Percentiles rank a stretch among this genome's conserved stretches.
Conservation (phyloP, 2,113 vertebrate species). For the Gnathonemus longibarbis region DNA sequence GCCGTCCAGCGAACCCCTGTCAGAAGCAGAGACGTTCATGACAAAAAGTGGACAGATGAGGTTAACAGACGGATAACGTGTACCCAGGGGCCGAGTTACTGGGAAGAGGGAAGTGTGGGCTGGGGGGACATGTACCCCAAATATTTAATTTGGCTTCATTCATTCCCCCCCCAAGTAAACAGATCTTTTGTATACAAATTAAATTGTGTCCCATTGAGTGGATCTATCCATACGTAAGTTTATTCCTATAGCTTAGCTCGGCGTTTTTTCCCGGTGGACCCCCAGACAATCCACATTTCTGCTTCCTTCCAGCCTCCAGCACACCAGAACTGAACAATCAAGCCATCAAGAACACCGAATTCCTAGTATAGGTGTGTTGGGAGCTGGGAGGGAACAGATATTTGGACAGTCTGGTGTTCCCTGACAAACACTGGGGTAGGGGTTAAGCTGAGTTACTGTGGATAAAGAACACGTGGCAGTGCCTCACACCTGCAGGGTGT, state of each 20-base stretch:
- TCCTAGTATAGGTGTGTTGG: not conserved
- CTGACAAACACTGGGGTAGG: not conserved
- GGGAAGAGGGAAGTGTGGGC: not conserved
- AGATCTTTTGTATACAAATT: too few species aligned
- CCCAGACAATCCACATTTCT: not conserved
- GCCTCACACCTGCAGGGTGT: not conserved
- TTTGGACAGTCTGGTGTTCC: not conserved
- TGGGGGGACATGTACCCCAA: not conserved
- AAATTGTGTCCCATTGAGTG: not conserved
- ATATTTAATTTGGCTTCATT: not conserved
- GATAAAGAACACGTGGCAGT: not conserved
- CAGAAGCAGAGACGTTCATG: not conserved
- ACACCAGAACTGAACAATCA: not conserved
- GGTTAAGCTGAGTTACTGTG: not conserved
- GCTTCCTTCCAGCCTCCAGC: too few species aligned
- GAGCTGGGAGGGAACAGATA: not conserved
- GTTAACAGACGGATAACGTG: not conserved
- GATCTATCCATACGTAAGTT: not conserved
- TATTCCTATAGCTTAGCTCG: not conserved
- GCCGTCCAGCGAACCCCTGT: not conserved
- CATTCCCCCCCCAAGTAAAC: too few species aligned
- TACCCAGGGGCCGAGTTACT: not conserved
- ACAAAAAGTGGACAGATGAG: not conserved
- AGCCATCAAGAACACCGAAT: not conserved
- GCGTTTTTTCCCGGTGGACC: too few species aligned